Percentiles rank a stretch among this genome's conserved stretches.
Conservation (phyloP, 2,888 invertebrate species). For the Drosophila mimetica region DNA sequence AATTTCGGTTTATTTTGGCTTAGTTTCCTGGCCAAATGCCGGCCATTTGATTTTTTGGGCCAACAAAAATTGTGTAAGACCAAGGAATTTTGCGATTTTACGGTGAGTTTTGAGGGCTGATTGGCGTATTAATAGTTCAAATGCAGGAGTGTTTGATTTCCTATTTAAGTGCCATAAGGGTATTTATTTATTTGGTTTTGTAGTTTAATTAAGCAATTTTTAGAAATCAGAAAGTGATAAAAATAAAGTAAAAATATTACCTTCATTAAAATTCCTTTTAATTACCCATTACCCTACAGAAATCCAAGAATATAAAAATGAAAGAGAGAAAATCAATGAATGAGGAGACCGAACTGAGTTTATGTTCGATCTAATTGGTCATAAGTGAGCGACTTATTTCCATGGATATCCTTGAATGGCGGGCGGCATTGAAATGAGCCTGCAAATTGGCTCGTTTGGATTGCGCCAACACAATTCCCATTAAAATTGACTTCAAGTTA, state of each 20-base stretch:
- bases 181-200: background rate
- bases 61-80: conserved; percentile 3
- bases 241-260: too few relatives aligned
- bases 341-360: background rate
- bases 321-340: background rate
- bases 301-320: background rate
- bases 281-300: too few relatives aligned
- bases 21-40: conserved; percentile 11
- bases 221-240: too few relatives aligned
- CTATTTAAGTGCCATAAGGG: background rate
- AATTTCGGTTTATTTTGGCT: conserved; percentile 12
- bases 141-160: background rate
- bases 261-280: too few relatives aligned
- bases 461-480: conserved; percentile 35
- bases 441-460: conserved; percentile 34
- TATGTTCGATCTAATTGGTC: conserved; percentile 1
- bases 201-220: background rate
- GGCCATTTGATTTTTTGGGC: conserved; percentile 6
- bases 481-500: conserved; percentile 56
- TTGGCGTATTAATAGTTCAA: conserved; percentile 11
- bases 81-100: background rate
- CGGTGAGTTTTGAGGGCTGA: background rate
- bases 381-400: conserved; percentile 8
- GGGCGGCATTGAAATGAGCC: conserved; percentile 15
- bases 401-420: conserved; percentile 11